A percentile compares a stretch with the other conserved stretches of the same genome.
phyloP scores from a whole-genome alignment of 1,140 invertebrate species.

The Trachymyrmex septentrionalis region DNA sequence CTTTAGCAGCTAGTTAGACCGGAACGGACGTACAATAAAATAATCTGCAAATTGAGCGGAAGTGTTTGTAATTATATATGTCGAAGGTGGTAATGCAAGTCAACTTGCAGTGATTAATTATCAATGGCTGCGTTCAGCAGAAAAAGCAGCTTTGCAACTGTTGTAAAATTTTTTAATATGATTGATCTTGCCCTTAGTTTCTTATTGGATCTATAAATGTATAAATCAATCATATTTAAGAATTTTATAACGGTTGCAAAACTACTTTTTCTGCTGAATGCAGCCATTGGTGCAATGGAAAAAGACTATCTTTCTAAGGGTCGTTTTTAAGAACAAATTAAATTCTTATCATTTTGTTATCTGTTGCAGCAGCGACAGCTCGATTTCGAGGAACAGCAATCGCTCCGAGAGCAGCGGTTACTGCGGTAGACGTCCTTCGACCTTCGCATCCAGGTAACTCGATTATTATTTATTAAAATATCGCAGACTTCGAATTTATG shows the following conservation, averaged over 20 bases:
- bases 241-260: too few relatives aligned
- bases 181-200: too few relatives aligned
- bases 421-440: slow-evolving; percentile 88
- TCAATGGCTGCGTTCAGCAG: neutral
- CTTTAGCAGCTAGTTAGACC: too few relatives aligned
- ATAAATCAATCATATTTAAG: too few relatives aligned
- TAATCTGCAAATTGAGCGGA: neutral
- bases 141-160: too few relatives aligned
- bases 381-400: slow-evolving; percentile 92
- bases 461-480: neutral
- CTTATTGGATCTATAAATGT: too few relatives aligned
- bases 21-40: neutral
- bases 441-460: slow-evolving; percentile 87
- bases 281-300: too few relatives aligned
- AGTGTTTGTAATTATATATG: too few relatives aligned
- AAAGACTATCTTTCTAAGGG: neutral
- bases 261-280: too few relatives aligned
- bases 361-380: slow-evolving; percentile 89
- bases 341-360: neutral
- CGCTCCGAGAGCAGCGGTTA: slow-evolving; percentile 93
- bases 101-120: too few relatives aligned
- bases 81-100: too few relatives aligned
- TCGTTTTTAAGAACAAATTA: neutral
- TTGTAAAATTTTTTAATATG: too few relatives aligned
- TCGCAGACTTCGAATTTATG: neutral